Percentiles rank a stretch among this genome's conserved stretches.
phyloP scores from a whole-genome alignment of 2,888 invertebrate species.

The Sabatieria punctata region DNA sequence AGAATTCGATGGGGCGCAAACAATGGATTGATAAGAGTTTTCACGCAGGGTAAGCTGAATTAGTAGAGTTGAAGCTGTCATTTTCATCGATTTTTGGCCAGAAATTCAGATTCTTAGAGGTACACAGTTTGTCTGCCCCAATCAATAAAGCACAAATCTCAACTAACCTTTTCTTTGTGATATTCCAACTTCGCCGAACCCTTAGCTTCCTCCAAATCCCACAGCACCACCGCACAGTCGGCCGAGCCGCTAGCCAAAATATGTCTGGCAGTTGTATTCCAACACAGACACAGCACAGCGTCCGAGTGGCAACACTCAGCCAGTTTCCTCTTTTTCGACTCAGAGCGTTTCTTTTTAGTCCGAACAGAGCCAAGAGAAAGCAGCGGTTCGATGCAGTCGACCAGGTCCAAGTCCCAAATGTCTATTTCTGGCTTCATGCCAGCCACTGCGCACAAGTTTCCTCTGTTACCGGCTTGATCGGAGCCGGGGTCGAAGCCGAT shows the following conservation, averaged over 20 bases:
- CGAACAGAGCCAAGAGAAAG: constrained; percentile 44
- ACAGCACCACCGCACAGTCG: background rate
- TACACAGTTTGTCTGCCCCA: no score
- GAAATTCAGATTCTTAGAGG: no score
- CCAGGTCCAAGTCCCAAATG: constrained; percentile 89
- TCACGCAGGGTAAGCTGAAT: no score
- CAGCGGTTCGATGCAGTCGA: constrained; percentile 72
- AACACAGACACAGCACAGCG: background rate
- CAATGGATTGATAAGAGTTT: no score
- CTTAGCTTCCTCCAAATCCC: background rate
- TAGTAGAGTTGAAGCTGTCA: no score
- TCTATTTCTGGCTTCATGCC: constrained; percentile 79
- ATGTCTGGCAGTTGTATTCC: background rate
- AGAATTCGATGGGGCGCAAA: no score
- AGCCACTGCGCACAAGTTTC: constrained; percentile 77
- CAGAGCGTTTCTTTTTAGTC: background rate
- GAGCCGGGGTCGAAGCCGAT: constrained; percentile 66
- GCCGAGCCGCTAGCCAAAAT: background rate
- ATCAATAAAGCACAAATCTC: no score
- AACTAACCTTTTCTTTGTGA: no score
- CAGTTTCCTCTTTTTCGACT: no score
- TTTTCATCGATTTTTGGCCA: no score
- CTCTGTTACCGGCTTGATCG: constrained; percentile 34
- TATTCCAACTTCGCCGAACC: no score
- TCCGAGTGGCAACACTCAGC: no score